phyloP scores from a whole-genome alignment of 2,888 invertebrate species.

The Linyphia triangularis region DNA sequence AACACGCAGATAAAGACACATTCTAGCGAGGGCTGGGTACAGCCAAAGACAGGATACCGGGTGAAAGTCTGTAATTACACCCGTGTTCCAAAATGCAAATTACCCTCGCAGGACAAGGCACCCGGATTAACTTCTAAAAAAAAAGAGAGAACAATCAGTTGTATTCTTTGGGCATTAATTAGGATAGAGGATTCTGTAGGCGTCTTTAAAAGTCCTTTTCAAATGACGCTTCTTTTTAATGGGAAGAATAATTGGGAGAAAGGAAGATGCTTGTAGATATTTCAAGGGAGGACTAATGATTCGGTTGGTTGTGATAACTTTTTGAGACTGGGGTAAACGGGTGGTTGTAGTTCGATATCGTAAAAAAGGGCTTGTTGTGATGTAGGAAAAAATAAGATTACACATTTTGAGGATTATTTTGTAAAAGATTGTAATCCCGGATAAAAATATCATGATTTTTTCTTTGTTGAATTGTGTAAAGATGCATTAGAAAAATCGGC shows the following conservation, averaged over 20 bases:
- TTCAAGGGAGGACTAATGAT: background rate
- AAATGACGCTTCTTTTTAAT: background rate
- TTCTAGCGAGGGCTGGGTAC: too few species aligned
- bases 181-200: background rate
- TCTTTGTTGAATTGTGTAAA: too few species aligned
- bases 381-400: too few species aligned
- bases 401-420: too few species aligned
- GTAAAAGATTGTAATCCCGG: too few species aligned
- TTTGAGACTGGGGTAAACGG: too few species aligned
- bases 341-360: too few species aligned
- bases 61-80: background rate
- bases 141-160: background rate
- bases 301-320: background rate
- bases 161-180: background rate
- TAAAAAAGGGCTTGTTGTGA: too few species aligned
- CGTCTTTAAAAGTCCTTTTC: background rate
- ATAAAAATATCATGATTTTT: too few species aligned
- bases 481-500: too few species aligned
- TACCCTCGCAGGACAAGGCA: background rate
- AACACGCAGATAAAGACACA: background rate
- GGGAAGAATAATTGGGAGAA: slow-evolving; percentile 25
- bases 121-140: background rate
- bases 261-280: too few species aligned
- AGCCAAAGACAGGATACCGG: background rate
- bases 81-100: background rate